These are phyloP conservation scores for Battus philenor DNA, from an alignment of 1,140 invertebrate genomes.

Conservation along the genomic window DNA sequence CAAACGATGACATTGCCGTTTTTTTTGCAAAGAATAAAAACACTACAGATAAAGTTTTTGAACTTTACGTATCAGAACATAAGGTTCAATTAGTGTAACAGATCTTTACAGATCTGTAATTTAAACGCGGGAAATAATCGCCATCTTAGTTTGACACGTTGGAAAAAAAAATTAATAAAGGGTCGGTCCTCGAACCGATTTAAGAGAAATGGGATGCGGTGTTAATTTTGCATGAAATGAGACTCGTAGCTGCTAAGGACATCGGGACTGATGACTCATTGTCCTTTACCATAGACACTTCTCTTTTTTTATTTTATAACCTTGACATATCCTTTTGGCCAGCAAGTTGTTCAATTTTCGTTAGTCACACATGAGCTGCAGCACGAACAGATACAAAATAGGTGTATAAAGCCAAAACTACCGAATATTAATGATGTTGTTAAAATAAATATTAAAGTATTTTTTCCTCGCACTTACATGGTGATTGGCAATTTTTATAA, in stretches of 20 bases:
- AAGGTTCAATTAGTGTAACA: constrained; percentile 5
- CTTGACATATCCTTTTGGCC: too few species aligned
- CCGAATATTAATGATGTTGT: too few species aligned
- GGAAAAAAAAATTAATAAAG: constrained; percentile 2
- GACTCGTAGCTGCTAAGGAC: not conserved
- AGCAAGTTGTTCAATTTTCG: too few species aligned
- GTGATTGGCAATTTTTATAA: too few species aligned
- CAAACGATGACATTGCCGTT: constrained; percentile 43
- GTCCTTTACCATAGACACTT: not conserved
- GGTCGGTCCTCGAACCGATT: not conserved
- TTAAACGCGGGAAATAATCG: constrained; percentile 21
- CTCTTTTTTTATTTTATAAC: not conserved
- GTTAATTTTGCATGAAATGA: constrained; percentile 60
- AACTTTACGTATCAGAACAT: not conserved
- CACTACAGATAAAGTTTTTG: not conserved
- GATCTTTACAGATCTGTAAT: not conserved
- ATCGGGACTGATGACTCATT: not conserved
- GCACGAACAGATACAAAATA: too few species aligned
- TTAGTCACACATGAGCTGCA: too few species aligned
- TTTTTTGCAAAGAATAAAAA: constrained; percentile 20
- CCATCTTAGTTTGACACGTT: not conserved
- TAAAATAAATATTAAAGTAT: too few species aligned
- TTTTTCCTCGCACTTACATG: too few species aligned
- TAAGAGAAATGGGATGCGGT: constrained; percentile 24
- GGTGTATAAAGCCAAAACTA: too few species aligned